phyloP scores from a whole-genome alignment of 2,797 vertebrate genomes.

The Oryzias sinensis region DNA sequence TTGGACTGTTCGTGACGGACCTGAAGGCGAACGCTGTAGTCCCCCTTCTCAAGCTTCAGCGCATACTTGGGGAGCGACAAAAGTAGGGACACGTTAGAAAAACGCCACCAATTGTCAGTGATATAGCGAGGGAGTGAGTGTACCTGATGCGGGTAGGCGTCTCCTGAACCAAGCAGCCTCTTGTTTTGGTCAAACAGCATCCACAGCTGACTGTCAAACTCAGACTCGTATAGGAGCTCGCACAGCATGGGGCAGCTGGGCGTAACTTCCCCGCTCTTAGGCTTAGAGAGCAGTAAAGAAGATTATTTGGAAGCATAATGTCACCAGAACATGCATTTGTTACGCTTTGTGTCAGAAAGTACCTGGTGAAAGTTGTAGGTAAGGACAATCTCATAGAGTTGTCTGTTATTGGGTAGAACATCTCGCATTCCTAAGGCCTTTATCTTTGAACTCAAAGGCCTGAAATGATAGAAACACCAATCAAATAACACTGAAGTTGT shows the following conservation, averaged over 20 bases:
- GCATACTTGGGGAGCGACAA: constrained; percentile 82
- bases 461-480: constrained; percentile 42
- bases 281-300: constrained; percentile 69
- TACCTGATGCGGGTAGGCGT: constrained; percentile 97
- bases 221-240: constrained; percentile 95
- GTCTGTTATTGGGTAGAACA: constrained; percentile 93
- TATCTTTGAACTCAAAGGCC: constrained; percentile 90
- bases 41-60: constrained; percentile 97
- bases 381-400: constrained; percentile 93
- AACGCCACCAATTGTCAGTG: neutral
- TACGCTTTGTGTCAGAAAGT: constrained; percentile 6
- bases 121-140: neutral
- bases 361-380: constrained; percentile 97
- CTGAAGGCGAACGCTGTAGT: constrained; percentile 94
- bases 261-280: constrained; percentile 95
- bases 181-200: constrained; percentile 99
- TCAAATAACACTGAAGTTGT: neutral
- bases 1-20: constrained; percentile 94
- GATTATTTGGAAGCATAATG: neutral
- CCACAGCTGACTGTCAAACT: constrained; percentile 98
- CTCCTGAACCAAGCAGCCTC: constrained; percentile 93
- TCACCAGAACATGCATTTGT: rapidly evolving
- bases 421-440: constrained; percentile 92
- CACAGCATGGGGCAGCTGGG: constrained; percentile 95
- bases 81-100: neutral